Conservation (phyloP, 2,797 vertebrate genomes). For the Champsocephalus gunnari region DNA sequence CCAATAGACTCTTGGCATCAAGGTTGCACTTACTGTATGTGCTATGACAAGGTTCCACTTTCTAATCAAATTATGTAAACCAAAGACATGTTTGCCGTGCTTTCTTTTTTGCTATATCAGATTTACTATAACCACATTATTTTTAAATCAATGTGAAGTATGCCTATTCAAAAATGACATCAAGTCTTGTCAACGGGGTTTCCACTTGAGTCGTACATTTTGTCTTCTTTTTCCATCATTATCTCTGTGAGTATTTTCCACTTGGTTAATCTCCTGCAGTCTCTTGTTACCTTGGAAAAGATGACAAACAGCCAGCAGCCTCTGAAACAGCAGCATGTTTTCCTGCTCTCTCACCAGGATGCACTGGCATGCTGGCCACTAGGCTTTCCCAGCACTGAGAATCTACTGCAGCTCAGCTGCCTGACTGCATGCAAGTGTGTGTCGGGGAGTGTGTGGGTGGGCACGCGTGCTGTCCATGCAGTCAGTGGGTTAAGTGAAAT, state of each 20-base stretch:
- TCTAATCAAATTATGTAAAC: neutral
- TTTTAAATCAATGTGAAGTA: conserved; percentile 16
- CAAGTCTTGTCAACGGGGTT: conserved; percentile 59
- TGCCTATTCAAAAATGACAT: conserved; percentile 56
- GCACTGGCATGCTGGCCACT: conserved; percentile 63
- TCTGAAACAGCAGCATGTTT: conserved; percentile 74
- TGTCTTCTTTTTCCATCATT: conserved; percentile 75
- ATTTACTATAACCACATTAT: conserved; percentile 11
- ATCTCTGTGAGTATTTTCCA: conserved; percentile 82
- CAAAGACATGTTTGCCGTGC: neutral
- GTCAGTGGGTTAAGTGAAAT: conserved; percentile 16
- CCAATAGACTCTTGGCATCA: neutral
- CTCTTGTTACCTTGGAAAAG: conserved; percentile 81
- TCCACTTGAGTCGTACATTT: conserved; percentile 66
- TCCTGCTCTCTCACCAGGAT: conserved; percentile 75
- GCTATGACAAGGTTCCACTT: neutral
- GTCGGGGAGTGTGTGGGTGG: conserved; percentile 51
- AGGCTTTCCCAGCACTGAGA: conserved; percentile 75
- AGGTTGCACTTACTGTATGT: no score
- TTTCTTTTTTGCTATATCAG: conserved; percentile 11
- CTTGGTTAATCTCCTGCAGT: conserved; percentile 76
- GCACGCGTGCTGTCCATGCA: conserved; percentile 30
- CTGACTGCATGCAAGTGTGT: conserved; percentile 29
- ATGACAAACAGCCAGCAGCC: conserved; percentile 79
- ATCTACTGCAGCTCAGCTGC: conserved; percentile 37